These are phyloP conservation scores for Hyles vespertilio DNA, from an alignment of 1,140 invertebrate species.

Conservation along the genomic window DNA sequence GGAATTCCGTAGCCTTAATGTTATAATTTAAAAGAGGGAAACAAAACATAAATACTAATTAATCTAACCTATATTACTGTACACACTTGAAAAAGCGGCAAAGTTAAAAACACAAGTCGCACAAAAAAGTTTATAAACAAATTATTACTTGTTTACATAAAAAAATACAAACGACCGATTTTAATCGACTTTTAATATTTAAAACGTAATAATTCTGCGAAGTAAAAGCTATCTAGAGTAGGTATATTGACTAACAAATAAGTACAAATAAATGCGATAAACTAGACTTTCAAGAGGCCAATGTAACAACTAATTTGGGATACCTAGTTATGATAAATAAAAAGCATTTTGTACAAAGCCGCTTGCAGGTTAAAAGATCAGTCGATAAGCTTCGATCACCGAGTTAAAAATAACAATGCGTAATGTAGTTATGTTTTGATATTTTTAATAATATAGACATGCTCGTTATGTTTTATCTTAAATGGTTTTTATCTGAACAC, in stretches of 20 bases:
- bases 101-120: no score
- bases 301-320: slow-evolving; percentile 22
- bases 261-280: neutral
- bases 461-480: slow-evolving; percentile 6
- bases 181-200: no score
- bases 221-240: neutral
- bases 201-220: no score
- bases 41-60: no score
- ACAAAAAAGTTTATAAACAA: no score
- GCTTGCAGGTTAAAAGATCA: slow-evolving; percentile 47
- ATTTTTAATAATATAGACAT: slow-evolving; percentile 9
- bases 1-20: no score
- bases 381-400: slow-evolving; percentile 38
- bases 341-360: slow-evolving; percentile 26
- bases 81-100: no score
- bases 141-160: no score
- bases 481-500: slow-evolving; percentile 1
- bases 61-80: no score
- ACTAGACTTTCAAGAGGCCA: slow-evolving; percentile 5
- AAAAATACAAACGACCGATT: no score
- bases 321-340: slow-evolving; percentile 21
- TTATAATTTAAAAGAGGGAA: no score
- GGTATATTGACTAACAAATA: neutral
- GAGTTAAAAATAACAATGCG: slow-evolving; percentile 43
- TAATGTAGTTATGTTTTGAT: slow-evolving; percentile 32